Evolutionary conservation across 2,797 vertebrate species (phyloP).

Genomic region (Gymnopithys bicolor): DNA sequence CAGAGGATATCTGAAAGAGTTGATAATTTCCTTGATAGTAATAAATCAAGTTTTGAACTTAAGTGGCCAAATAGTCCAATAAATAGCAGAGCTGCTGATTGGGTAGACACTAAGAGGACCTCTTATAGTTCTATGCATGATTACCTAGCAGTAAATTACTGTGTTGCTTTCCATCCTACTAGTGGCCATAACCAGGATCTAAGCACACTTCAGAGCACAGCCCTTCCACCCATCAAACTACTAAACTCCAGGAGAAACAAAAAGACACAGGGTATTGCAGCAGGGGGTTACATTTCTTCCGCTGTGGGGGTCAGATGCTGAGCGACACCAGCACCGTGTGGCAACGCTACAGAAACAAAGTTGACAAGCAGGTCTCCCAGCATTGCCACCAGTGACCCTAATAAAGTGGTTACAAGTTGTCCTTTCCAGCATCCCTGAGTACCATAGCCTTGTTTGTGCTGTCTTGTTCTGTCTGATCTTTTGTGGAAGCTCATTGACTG

Average conservation of each 20-base stretch:
- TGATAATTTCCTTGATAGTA: not conserved
- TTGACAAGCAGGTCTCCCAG: not conserved
- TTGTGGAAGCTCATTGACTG: not conserved
- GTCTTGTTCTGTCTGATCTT: not conserved
- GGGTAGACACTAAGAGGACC: not conserved
- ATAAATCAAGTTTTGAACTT: not conserved
- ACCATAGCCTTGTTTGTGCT: rapidly evolving
- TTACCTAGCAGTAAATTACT: not conserved
- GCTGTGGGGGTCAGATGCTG: not conserved
- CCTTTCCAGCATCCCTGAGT: not conserved
- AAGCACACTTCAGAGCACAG: rapidly evolving
- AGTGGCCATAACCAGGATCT: not conserved
- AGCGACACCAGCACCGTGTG: rapidly evolving
- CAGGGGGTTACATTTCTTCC: not conserved
- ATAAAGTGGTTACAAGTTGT: not conserved
- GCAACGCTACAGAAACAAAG: not conserved
- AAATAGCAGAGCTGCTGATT: not conserved
- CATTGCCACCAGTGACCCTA: not conserved
- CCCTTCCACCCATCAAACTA: not conserved
- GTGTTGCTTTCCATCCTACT: not conserved
- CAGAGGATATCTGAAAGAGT: not conserved
- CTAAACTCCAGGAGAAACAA: not conserved
- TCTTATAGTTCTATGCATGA: not conserved
- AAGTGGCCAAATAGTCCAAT: not conserved
- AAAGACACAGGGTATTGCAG: not conserved